Evolutionary conservation across 2,888 invertebrate genomes (phyloP), one percentile per base, ranked within the genome.

Genomic region (Tricholauxania praeusta): DNA sequence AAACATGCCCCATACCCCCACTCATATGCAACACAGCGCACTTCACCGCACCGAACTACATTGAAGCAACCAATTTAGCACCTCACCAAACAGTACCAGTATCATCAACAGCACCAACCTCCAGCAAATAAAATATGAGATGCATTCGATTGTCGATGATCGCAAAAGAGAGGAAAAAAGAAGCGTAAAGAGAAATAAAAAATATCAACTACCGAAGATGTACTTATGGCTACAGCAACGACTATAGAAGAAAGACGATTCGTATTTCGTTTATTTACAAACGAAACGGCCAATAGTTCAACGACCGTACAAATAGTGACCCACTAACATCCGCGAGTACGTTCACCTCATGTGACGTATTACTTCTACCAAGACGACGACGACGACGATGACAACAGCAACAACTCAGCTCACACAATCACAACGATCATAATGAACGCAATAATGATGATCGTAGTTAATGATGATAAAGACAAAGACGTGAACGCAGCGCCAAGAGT

Each of bases 311-410:
- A 85, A 86, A 86, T 85, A 85, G 87, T 87, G 87, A 87, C 87
- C 87, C 87, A 87, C 87, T 87, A 87, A 87, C 87, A 87, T 87
- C 87, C 85, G 87, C 86, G 84, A 87, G 87, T 87, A 83, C 87
- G 83, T 85, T 87, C 86, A 87, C 87, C 87, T 83, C 83, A 78
- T 83, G 84, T 87, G 87, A 87, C 87, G 87, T 87, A 86, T 14
- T 48, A 12, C 49, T 48, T 12, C 49, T 64, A 22, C n/a, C 19
- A 28, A 19, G 19, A n/a, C 69, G 7, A 17, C 81, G 79, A 79
- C 78, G 78, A 80, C 79, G 48, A 22, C 28, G 28, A 28, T 28
- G 28, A 28, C 51, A 71, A 22, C 64, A 71, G 48, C 28, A 65
- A 60, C 62, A 67, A 71, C 28, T 53, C 39, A 32, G 17, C 12